Conservation (phyloP, 2,113 vertebrate genomes). For the Bettongia penicillata region DNA sequence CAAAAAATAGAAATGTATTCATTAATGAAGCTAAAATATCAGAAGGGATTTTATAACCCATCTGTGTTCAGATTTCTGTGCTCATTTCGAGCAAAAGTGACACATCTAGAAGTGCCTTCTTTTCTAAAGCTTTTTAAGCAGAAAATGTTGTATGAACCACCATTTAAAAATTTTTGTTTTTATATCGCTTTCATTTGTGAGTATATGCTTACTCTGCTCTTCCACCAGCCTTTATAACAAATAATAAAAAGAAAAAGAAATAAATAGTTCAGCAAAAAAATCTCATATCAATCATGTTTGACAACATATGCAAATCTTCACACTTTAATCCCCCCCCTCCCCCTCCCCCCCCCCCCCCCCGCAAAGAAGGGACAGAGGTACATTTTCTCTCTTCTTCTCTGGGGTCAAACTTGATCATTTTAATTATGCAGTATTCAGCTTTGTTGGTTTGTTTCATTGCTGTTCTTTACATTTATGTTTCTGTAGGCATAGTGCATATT, state of each 20-base stretch:
- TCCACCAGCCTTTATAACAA: background rate
- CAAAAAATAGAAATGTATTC: background rate
- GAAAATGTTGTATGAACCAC: slow-evolving; percentile 12
- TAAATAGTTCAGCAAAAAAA: background rate
- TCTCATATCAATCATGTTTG: background rate
- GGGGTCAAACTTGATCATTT: background rate
- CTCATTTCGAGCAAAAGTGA: background rate
- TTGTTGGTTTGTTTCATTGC: background rate
- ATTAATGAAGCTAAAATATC: background rate
- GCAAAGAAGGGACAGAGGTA: background rate
- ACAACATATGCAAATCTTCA: background rate
- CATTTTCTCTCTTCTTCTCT: background rate
- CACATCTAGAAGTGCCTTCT: background rate
- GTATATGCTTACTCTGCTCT: background rate
- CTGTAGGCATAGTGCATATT: background rate
- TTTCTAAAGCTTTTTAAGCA: slow-evolving; percentile 36
- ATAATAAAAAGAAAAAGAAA: background rate
- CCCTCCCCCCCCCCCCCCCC: background rate
- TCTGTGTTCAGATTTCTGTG: background rate
- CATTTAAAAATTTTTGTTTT: background rate
- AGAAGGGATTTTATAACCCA: background rate
- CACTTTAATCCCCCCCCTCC: background rate
- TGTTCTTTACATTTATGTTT: background rate
- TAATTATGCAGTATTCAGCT: background rate
- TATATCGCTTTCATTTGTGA: background rate